Evolutionary conservation across 2,888 invertebrate species (phyloP), one percentile per base, ranked within the genome.

Genomic region (Metalampra italica): DNA sequence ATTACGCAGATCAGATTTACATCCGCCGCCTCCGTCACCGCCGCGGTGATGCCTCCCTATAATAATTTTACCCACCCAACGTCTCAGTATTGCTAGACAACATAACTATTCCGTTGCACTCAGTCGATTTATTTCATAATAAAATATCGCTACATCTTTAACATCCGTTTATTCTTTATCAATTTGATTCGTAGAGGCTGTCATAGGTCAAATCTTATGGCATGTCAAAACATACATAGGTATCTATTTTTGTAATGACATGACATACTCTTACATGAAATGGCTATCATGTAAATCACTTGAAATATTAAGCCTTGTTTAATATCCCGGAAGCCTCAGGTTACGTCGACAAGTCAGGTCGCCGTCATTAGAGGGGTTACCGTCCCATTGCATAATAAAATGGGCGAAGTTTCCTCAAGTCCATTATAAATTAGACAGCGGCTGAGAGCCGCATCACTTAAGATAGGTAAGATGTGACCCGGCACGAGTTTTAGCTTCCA

Each of bases 391-490:
- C 88, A 88, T 89, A 88, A 88, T 89, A 89, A 89, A 89, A 89
- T 89, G 88, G 83, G 72, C 82, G 67, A 89, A 89, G 87, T 88
- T 89, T 86, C 79, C 86, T 76, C 81, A 88, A 89, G 88, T 87
- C 89, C 88, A 89, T 88, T 89, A 89, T 88, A 88, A 89, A 89
- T 89, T 88, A 89, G 88, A 88, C 88, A 83, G 81, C 80, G 85
- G 83, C 72, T 72, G 72, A 86, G 84, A 79, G 80, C 80, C 86
- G 85, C 87, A 86, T 88, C 88, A 84, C 83, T 87, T 88, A 82
- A 88, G 88, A 85, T 88, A 86, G 87, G 87, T 86, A 86, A 78
- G 82, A 85, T 86, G 82, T 84, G 87, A 85, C 87, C 87, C 82
- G 80, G 77, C 82, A 82, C 82, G 84, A 84, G 76, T 77, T 81